Conservation (phyloP, 2,888 invertebrate species). For the Ichneumoninae sp. region DNA sequence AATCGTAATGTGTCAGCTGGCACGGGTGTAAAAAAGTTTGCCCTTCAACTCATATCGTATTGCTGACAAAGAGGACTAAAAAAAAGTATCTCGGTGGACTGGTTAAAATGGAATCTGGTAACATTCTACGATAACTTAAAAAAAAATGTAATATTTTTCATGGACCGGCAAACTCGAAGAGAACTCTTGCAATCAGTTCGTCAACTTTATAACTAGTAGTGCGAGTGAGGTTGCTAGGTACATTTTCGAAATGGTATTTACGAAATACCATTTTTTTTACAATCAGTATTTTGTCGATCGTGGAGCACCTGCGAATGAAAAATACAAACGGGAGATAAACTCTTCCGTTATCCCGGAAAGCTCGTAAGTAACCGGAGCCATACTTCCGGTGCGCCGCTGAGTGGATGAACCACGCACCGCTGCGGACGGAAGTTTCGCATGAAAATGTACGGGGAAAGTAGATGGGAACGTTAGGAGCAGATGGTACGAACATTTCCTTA, state of each 20-base stretch:
- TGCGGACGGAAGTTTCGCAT: background rate
- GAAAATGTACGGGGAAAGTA: background rate
- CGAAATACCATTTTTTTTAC: background rate
- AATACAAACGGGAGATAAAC: background rate
- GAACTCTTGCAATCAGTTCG: background rate
- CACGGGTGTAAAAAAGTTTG: constrained; percentile 12
- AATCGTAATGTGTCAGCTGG: constrained; percentile 23
- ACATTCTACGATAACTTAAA: background rate
- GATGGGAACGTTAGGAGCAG: background rate
- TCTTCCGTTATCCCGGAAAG: background rate
- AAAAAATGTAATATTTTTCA: background rate
- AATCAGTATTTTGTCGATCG: background rate
- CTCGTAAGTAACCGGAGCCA: background rate
- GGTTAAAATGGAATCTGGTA: background rate
- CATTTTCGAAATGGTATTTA: background rate
- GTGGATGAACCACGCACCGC: background rate
- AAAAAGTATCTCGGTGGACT: background rate
- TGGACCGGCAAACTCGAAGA: background rate
- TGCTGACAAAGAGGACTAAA: background rate
- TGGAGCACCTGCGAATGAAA: background rate
- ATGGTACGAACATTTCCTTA: background rate
- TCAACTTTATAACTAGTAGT: background rate
- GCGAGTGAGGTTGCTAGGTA: background rate
- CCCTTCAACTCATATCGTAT: background rate
- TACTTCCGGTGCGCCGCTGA: background rate